Percentiles rank a stretch among this genome's conserved stretches.
phyloP scores from a whole-genome alignment of 1,140 invertebrate species.

The Scaptomyza hsui region DNA sequence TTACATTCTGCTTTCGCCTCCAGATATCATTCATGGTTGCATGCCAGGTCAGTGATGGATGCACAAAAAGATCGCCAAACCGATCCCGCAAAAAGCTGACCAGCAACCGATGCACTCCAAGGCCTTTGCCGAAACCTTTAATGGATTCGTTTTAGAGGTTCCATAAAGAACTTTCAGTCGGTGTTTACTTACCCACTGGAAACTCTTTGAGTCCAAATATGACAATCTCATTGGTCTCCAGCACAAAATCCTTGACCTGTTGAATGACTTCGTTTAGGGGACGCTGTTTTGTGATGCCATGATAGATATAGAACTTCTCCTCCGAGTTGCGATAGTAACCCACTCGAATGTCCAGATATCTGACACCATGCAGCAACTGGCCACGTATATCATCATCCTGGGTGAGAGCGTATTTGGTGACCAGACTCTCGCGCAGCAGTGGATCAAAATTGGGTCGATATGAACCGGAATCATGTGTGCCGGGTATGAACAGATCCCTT shows the following conservation, averaged over 20 bases:
- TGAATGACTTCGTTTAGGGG: conserved; percentile 85
- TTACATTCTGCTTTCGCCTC: conserved; percentile 84
- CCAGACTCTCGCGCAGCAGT: conserved; percentile 72
- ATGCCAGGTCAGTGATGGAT: conserved; percentile 84
- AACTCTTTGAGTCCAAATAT: conserved; percentile 88
- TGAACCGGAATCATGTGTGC: conserved; percentile 87
- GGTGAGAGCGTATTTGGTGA: conserved; percentile 85
- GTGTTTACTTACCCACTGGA: conserved; percentile 85
- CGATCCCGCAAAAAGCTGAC: conserved; percentile 84
- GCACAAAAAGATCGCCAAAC: conserved; percentile 84
- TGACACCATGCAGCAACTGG: conserved; percentile 86
- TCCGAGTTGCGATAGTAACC: conserved; percentile 84
- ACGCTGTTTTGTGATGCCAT: conserved; percentile 85
- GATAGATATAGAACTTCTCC: conserved; percentile 86
- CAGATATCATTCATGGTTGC: conserved; percentile 85
- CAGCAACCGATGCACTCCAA: conserved; percentile 85
- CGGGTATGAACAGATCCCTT: conserved; percentile 86
- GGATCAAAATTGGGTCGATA: conserved; percentile 84
- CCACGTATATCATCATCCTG: conserved; percentile 86
- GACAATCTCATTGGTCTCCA: conserved; percentile 87
- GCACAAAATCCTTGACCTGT: conserved; percentile 86
- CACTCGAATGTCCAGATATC: conserved; percentile 87
- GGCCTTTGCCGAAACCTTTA: conserved; percentile 83
- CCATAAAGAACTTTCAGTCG: too few species aligned
- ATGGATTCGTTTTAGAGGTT: background rate